phyloP scores from a whole-genome alignment of 2,888 invertebrate genomes.

The Apamea monoglypha region DNA sequence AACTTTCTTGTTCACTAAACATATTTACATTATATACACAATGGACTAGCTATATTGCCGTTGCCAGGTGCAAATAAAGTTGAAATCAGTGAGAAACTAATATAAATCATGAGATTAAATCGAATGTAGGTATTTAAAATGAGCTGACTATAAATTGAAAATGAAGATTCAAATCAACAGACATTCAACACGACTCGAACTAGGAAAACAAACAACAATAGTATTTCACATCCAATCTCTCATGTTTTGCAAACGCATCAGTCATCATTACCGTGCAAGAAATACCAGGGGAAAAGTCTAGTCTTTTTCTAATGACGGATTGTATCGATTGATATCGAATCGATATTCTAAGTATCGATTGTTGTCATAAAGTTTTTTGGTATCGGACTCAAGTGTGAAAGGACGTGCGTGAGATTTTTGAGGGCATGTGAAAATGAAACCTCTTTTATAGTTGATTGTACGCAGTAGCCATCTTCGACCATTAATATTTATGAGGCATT shows the following conservation, averaged over 20 bases:
- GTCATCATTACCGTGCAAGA: slow-evolving; percentile 57
- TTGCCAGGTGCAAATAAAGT: not conserved
- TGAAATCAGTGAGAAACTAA: not conserved
- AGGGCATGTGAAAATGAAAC: slow-evolving; percentile 61
- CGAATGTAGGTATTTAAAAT: not conserved
- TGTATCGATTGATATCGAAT: slow-evolving; percentile 65
- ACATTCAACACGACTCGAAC: slow-evolving; percentile 34
- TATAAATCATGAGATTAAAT: not conserved
- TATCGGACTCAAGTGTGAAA: slow-evolving; percentile 58
- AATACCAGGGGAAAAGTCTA: slow-evolving; percentile 63
- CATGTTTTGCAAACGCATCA: slow-evolving; percentile 63
- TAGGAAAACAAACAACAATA: slow-evolving; percentile 69
- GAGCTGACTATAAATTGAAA: not conserved
- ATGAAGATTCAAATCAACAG: slow-evolving; percentile 1
- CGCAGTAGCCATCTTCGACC: slow-evolving; percentile 34
- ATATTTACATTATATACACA: not conserved
- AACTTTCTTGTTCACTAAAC: not conserved
- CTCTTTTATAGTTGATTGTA: slow-evolving; percentile 43
- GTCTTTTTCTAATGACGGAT: slow-evolving; percentile 67
- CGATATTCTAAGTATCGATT: slow-evolving; percentile 65
- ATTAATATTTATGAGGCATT: slow-evolving; percentile 51
- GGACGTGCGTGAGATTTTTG: slow-evolving; percentile 53
- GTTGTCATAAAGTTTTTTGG: slow-evolving; percentile 49
- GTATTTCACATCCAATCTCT: slow-evolving; percentile 67
- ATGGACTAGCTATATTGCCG: not conserved